Evolutionary conservation across 2,797 vertebrate genomes (phyloP).

Genomic region (Pitangus sulphuratus): DNA sequence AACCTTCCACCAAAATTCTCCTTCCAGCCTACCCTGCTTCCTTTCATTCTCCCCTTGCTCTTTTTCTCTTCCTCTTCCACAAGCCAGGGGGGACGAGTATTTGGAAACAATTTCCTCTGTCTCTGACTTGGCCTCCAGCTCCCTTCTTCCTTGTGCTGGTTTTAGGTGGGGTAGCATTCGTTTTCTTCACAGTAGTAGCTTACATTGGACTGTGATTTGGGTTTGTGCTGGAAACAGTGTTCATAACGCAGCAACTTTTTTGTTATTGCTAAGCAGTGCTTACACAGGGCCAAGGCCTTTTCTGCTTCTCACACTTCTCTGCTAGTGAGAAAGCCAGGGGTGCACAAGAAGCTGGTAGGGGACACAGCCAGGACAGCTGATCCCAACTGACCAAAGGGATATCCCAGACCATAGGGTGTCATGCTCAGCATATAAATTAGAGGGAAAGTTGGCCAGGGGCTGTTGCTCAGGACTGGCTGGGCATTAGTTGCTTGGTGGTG

Average conservation of each 20-base stretch:
- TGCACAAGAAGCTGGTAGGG: background rate
- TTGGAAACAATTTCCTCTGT: background rate
- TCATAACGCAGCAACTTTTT: background rate
- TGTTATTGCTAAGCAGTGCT: background rate
- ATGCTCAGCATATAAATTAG: background rate
- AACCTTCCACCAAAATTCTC: background rate
- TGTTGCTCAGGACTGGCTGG: background rate
- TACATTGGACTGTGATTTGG: background rate
- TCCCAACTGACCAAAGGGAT: background rate
- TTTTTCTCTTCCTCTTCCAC: background rate
- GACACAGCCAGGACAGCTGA: background rate
- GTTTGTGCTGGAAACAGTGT: background rate
- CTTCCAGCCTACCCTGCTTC: background rate
- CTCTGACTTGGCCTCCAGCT: background rate
- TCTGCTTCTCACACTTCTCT: background rate
- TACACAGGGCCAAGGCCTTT: fast-evolving
- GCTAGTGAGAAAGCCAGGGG: background rate
- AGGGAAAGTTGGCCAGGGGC: background rate
- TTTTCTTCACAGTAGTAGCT: background rate
- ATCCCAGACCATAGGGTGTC: fast-evolving
- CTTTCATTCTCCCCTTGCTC: fast-evolving
- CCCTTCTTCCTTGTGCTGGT: background rate
- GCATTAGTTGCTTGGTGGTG: fast-evolving
- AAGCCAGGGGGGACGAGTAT: background rate
- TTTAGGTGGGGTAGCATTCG: background rate